These are phyloP conservation scores for Procavia capensis DNA, from an alignment of 2,113 vertebrate genomes.

Conservation along the genomic window DNA sequence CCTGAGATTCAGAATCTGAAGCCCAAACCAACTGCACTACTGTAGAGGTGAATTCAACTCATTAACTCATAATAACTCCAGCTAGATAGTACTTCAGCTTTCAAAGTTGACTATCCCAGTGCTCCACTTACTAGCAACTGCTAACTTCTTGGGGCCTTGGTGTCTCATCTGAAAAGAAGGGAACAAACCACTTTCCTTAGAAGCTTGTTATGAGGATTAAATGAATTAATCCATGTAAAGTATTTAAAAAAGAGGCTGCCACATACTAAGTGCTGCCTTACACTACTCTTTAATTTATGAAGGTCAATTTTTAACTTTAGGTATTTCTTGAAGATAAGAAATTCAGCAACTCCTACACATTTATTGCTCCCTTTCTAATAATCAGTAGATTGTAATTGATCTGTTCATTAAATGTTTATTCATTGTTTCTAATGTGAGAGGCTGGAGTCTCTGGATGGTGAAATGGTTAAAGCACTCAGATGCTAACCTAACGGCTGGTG, in stretches of 20 bases:
- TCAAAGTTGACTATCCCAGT: not conserved
- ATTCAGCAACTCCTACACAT: not conserved
- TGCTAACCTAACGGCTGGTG: not conserved
- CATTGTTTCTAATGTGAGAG: not conserved
- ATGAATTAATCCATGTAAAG: not conserved
- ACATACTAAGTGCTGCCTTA: not conserved
- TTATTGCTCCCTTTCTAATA: not conserved
- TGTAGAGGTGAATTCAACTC: no score
- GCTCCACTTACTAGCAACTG: not conserved
- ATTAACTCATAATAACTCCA: no score
- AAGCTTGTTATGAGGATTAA: not conserved
- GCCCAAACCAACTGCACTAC: no score
- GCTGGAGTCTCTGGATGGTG: not conserved
- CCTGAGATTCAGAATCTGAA: not conserved
- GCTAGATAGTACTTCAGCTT: not conserved
- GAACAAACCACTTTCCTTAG: not conserved
- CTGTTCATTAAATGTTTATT: not conserved
- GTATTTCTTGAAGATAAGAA: not conserved
- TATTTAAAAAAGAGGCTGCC: slow-evolving; percentile 14
- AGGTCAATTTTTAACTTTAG: not conserved
- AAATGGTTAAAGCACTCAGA: not conserved
- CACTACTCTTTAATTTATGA: not conserved
- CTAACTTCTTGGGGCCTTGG: not conserved
- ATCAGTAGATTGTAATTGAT: not conserved
- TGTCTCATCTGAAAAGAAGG: not conserved